A percentile compares a stretch with the other conserved stretches of the same genome.
Conservation (phyloP, 2,888 invertebrate genomes). For the Eremobia ochroleuca region DNA sequence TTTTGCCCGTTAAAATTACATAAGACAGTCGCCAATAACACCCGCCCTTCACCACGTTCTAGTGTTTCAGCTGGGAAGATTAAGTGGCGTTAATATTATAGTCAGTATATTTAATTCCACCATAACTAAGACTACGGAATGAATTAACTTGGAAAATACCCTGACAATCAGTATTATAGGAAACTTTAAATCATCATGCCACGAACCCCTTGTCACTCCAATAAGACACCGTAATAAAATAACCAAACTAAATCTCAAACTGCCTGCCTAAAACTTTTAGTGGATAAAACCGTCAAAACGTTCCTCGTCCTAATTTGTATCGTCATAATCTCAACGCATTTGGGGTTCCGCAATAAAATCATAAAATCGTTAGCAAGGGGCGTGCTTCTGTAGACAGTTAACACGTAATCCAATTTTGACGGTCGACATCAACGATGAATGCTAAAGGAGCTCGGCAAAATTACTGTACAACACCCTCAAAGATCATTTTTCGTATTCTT, state of each 20-base stretch:
- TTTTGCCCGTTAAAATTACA: not conserved
- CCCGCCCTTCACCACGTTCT: not conserved
- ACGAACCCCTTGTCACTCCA: not conserved
- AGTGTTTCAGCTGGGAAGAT: not conserved
- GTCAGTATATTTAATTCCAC: not conserved
- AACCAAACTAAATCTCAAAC: constrained; percentile 24
- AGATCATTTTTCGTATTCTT: constrained; percentile 44
- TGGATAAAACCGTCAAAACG: constrained; percentile 59
- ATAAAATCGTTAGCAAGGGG: constrained; percentile 84
- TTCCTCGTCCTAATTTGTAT: constrained; percentile 74
- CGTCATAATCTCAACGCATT: constrained; percentile 81
- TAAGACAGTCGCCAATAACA: not conserved
- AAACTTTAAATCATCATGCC: not conserved
- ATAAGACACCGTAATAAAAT: constrained; percentile 24
- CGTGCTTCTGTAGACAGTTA: constrained; percentile 80
- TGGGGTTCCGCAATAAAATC: constrained; percentile 84
- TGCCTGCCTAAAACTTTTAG: constrained; percentile 27
- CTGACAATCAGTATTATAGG: not conserved
- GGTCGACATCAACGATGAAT: constrained; percentile 82
- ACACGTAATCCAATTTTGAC: constrained; percentile 89
- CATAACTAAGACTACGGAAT: not conserved
- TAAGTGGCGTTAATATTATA: not conserved
- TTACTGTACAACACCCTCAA: constrained; percentile 76
- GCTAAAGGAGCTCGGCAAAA: constrained; percentile 84
- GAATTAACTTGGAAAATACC: too few species aligned